These are phyloP conservation scores for Vicugna pacos DNA, from an alignment of 2,113 vertebrate genomes.

Conservation along the genomic window DNA sequence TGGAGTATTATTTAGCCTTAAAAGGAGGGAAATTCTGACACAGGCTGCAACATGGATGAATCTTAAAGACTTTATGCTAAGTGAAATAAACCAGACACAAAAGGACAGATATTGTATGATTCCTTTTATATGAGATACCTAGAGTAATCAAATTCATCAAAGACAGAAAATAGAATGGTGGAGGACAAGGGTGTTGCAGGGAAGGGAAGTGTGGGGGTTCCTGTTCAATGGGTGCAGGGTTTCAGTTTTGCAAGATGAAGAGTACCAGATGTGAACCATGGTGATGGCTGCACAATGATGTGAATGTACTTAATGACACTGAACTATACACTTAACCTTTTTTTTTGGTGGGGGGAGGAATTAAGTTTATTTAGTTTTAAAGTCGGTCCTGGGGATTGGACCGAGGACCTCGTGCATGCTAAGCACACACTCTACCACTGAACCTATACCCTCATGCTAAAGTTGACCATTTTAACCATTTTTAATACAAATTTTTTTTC, in stretches of 20 bases:
- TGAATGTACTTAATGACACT: background rate
- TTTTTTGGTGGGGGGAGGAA: no score
- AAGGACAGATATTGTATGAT: background rate
- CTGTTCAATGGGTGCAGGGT: background rate
- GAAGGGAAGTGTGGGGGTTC: background rate
- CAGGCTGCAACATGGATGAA: background rate
- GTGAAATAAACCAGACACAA: conserved; percentile 1
- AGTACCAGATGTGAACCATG: background rate
- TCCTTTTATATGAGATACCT: background rate
- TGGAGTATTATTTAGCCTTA: background rate
- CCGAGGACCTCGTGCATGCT: no score
- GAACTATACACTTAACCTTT: background rate
- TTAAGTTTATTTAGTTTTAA: no score
- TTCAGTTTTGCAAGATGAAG: background rate
- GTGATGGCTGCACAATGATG: no score
- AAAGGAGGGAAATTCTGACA: background rate
- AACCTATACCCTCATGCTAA: no score
- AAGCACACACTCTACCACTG: no score
- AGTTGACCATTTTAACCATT: no score
- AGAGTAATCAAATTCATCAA: background rate
- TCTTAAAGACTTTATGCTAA: background rate
- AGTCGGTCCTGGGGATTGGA: no score
- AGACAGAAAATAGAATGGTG: background rate
- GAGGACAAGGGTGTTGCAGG: no score
- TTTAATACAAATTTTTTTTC: no score